phyloP scores from a whole-genome alignment of 2,888 invertebrate genomes.

The Sepiola atlantica region DNA sequence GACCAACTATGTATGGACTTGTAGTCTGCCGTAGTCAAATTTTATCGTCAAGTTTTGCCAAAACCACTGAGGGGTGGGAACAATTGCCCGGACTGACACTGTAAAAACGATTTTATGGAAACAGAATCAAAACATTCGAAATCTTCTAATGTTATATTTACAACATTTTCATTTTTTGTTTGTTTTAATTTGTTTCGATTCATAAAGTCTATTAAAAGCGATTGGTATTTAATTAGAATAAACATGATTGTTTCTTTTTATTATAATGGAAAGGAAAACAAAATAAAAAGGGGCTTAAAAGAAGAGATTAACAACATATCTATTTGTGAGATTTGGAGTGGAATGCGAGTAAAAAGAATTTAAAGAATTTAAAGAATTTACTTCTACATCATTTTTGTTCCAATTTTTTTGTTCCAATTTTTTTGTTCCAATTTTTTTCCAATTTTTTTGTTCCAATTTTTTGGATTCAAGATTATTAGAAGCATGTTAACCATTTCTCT shows the following conservation, averaged over 20 bases:
- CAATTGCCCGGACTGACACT: too few relatives aligned
- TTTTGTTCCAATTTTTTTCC: too few relatives aligned
- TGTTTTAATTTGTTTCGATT: neutral
- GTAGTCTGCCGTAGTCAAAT: too few relatives aligned
- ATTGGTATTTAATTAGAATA: neutral
- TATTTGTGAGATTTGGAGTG: too few relatives aligned
- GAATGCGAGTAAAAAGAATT: neutral
- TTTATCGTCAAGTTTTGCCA: too few relatives aligned
- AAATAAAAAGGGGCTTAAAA: neutral
- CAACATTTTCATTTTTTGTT: neutral
- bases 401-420: too few relatives aligned
- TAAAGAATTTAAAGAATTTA: neutral
- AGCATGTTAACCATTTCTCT: neutral
- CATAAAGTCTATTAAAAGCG: neutral
- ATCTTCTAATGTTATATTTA: neutral
- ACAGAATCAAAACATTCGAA: neutral
- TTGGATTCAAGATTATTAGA: neutral
- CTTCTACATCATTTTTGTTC: neutral
- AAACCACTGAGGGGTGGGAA: too few relatives aligned
- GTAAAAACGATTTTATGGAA: neutral
- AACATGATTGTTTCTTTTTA: too few relatives aligned
- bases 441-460: too few relatives aligned
- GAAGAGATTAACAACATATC: neutral
- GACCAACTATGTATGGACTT: too few relatives aligned
- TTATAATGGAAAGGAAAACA: too few relatives aligned